These are phyloP conservation scores for Furcula furcula DNA, from an alignment of 2,888 invertebrate species.

Conservation along the genomic window DNA sequence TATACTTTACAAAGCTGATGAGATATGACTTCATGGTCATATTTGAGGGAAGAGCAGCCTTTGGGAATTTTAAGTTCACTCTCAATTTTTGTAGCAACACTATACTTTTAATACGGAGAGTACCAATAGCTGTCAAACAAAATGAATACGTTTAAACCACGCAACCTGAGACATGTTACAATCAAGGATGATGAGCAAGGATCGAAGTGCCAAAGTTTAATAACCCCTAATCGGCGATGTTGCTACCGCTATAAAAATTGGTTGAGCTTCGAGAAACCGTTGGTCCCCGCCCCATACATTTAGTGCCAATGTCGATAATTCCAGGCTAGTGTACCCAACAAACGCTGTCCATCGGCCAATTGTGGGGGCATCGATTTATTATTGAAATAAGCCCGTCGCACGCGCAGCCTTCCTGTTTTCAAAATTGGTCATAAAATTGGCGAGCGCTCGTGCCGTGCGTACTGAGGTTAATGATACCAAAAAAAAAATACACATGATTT, in stretches of 20 bases:
- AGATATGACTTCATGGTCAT: slow-evolving; percentile 28
- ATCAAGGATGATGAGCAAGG: slow-evolving; percentile 30
- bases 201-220: slow-evolving; percentile 50
- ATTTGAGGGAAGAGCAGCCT: slow-evolving; percentile 8
- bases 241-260: slow-evolving; percentile 67
- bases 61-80: slow-evolving; percentile 10
- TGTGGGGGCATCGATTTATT: slow-evolving; percentile 74
- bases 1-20: slow-evolving; percentile 20
- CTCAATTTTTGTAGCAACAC: slow-evolving; percentile 5
- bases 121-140: slow-evolving; percentile 15
- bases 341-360: slow-evolving; percentile 59
- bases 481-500: slow-evolving; percentile 48
- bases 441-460: slow-evolving; percentile 66
- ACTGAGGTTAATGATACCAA: slow-evolving; percentile 62
- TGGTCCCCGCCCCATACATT: slow-evolving; percentile 62
- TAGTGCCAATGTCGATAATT: slow-evolving; percentile 71
- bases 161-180: slow-evolving; percentile 27
- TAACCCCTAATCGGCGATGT: slow-evolving; percentile 58
- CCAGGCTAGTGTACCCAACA: slow-evolving; percentile 57
- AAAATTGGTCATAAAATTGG: slow-evolving; percentile 77
- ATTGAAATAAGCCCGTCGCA: slow-evolving; percentile 74
- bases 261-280: slow-evolving; percentile 58
- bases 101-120: slow-evolving; percentile 8
- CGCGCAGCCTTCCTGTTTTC: slow-evolving; percentile 64
- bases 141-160: slow-evolving; percentile 25